Evolutionary conservation across 2,113 vertebrate species (phyloP).

Genomic region (Hippocampus zosterae): DNA sequence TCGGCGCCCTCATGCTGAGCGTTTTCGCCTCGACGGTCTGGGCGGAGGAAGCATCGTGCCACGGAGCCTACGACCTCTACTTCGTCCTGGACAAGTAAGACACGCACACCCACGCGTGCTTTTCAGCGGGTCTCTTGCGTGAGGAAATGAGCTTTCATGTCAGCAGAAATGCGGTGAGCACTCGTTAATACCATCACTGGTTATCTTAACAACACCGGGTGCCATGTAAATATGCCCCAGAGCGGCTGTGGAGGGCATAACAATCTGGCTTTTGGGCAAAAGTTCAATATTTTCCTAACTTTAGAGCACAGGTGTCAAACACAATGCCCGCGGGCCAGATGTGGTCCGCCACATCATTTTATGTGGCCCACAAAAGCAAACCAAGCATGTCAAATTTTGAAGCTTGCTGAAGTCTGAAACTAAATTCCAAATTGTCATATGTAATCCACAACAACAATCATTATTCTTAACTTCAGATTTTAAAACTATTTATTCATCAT

Average conservation of each 20-base stretch:
- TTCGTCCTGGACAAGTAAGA: conserved; percentile 90
- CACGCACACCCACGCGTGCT: too few relatives aligned
- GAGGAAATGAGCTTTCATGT: neutral
- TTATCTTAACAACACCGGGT: neutral
- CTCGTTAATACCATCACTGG: neutral
- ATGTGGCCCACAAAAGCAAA: too few relatives aligned
- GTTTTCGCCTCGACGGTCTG: conserved; percentile 29
- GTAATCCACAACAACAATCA: too few relatives aligned
- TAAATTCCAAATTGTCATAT: too few relatives aligned
- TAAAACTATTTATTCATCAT: too few relatives aligned
- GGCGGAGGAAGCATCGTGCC: conserved; percentile 77
- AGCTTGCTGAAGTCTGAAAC: too few relatives aligned
- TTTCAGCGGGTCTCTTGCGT: too few relatives aligned
- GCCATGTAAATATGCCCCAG: neutral
- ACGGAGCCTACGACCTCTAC: conserved; percentile 86
- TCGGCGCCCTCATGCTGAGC: conserved; percentile 25
- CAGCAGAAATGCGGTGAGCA: neutral
- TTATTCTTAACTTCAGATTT: too few relatives aligned
- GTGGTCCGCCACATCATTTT: too few relatives aligned
- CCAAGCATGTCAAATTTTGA: too few relatives aligned
- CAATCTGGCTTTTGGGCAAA: neutral
- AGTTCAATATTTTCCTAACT: neutral
- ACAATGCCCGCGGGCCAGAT: too few relatives aligned
- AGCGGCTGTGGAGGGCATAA: neutral
- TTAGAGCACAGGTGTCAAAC: too few relatives aligned